Evolutionary conservation across 2,797 vertebrate genomes (phyloP).

Genomic region (Lycodopsis pacificus): DNA sequence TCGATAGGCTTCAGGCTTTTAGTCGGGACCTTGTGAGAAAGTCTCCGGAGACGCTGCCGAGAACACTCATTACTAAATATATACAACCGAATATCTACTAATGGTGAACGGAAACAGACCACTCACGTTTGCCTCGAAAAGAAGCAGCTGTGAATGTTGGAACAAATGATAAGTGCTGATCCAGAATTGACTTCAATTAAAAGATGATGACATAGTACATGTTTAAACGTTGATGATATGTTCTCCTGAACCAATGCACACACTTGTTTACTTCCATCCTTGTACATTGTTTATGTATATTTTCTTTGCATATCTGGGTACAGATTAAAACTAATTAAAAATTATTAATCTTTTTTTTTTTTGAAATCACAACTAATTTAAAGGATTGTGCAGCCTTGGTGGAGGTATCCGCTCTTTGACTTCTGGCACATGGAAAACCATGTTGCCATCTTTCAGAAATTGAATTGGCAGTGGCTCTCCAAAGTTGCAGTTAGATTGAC

Average conservation of each 20-base stretch:
- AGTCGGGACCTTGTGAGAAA: constrained; percentile 68
- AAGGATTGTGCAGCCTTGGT: not conserved
- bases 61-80: constrained; percentile 74
- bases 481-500: not conserved
- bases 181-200: not conserved
- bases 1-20: constrained; percentile 71
- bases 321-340: not conserved
- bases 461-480: not conserved
- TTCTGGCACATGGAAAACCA: constrained; percentile 4
- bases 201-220: not conserved
- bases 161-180: not conserved
- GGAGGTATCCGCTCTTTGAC: not conserved
- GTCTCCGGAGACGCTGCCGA: constrained; percentile 67
- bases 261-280: not conserved
- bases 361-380: not conserved
- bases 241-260: constrained; percentile 12
- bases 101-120: constrained; percentile 62
- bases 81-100: constrained; percentile 39
- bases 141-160: constrained; percentile 57
- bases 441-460: too few relatives aligned
- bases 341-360: too few relatives aligned
- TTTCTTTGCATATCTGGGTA: not conserved
- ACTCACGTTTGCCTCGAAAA: constrained; percentile 41
- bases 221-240: not conserved
- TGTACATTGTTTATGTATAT: not conserved